A percentile compares a stretch with the other conserved stretches of the same genome.
Evolutionary conservation across 2,113 vertebrate species (phyloP).

Genomic region (Cardinalis cardinalis): DNA sequence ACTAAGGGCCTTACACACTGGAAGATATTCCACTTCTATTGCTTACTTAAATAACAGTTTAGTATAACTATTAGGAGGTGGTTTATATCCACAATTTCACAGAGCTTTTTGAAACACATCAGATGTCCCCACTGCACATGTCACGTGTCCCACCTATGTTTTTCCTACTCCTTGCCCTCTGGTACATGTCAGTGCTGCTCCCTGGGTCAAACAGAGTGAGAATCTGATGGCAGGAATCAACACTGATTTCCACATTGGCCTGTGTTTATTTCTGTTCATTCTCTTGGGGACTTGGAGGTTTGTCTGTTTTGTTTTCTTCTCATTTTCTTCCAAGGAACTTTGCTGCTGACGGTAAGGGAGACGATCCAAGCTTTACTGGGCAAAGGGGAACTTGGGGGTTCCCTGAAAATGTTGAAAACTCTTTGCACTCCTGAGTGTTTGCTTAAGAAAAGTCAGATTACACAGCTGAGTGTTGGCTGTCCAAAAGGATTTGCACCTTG

Average conservation of each 20-base stretch:
- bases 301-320: constrained; percentile 38
- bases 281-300: constrained; percentile 33
- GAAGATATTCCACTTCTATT: background rate
- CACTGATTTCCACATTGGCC: constrained; percentile 31
- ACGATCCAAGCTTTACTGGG: background rate
- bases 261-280: constrained; percentile 49
- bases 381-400: background rate
- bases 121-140: background rate
- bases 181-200: background rate
- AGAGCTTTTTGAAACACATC: background rate
- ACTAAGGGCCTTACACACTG: background rate
- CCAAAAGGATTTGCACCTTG: background rate
- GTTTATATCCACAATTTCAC: background rate
- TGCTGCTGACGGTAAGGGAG: background rate
- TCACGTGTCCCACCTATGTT: background rate
- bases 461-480: background rate
- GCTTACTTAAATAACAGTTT: background rate
- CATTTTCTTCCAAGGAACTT: constrained; percentile 33
- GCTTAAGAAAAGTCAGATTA: background rate
- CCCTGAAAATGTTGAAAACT: background rate
- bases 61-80: background rate
- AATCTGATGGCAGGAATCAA: constrained; percentile 43
- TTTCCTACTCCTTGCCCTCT: constrained; percentile 5
- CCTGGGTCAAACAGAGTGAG: constrained; percentile 8
- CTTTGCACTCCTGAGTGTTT: background rate